Percentiles rank a stretch among this genome's conserved stretches.
phyloP scores from a whole-genome alignment of 2,113 vertebrate genomes.

The Xiphophorus hellerii region DNA sequence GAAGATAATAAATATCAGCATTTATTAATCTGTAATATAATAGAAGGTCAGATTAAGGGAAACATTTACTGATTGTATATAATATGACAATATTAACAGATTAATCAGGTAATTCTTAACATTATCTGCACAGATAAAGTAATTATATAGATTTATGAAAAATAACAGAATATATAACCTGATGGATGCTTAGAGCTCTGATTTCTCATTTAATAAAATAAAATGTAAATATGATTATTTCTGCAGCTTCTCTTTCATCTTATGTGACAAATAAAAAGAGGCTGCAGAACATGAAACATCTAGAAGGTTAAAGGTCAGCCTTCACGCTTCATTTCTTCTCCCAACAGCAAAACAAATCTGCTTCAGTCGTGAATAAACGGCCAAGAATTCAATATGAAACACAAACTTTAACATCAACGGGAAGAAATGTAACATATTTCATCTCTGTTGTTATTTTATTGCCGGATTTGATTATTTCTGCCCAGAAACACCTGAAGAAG shows the following conservation, averaged over 20 bases:
- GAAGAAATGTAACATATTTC: no score
- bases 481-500: not conserved
- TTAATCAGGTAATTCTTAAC: not conserved
- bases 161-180: not conserved
- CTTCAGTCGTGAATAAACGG: no score
- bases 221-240: not conserved
- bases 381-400: no score
- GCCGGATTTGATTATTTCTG: no score
- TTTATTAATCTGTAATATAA: not conserved
- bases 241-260: not conserved
- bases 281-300: constrained; percentile 1
- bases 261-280: not conserved
- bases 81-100: not conserved
- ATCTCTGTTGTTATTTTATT: no score
- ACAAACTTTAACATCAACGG: no score
- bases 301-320: constrained; percentile 19
- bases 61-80: not conserved
- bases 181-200: no score
- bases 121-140: no score
- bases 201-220: not conserved
- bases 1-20: not conserved
- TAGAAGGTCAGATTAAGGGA: no score
- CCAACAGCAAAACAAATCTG: no score
- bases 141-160: not conserved
- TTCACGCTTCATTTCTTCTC: not conserved